A percentile compares a stretch with the other conserved stretches of the same genome.
phyloP scores from a whole-genome alignment of 2,797 vertebrate species.

The Sphaeramia orbicularis region DNA sequence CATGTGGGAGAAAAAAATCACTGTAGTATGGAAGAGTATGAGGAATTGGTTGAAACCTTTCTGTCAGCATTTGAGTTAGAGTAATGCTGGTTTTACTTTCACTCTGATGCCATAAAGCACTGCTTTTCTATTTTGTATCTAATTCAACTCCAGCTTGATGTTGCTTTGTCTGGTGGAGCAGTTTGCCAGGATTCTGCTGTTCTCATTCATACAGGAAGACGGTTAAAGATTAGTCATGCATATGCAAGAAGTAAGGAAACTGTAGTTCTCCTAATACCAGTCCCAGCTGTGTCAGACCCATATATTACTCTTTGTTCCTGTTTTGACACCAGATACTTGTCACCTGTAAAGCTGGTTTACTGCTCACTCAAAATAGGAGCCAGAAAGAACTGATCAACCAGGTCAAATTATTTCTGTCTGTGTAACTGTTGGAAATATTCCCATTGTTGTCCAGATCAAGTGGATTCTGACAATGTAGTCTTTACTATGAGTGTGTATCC shows the following conservation, averaged over 20 bases:
- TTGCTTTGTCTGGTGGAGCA: constrained; percentile 15
- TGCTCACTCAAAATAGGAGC: constrained; percentile 9
- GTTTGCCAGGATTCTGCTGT: constrained; percentile 8
- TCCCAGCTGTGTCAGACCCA: constrained; percentile 27
- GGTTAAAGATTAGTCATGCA: constrained; percentile 54
- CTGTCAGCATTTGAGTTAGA: too few species aligned
- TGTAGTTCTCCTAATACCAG: constrained; percentile 31
- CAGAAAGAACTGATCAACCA: not conserved
- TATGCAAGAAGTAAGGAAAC: constrained; percentile 47
- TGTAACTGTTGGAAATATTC: not conserved
- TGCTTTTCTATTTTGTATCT: not conserved
- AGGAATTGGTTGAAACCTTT: too few species aligned
- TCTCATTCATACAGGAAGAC: constrained; percentile 42
- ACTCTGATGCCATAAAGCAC: too few species aligned
- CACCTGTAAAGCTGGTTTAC: constrained; percentile 1
- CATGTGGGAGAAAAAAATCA: too few species aligned
- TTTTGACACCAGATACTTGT: constrained; percentile 18
- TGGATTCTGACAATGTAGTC: not conserved
- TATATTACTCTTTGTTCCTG: constrained; percentile 38
- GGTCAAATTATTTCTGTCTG: constrained; percentile 6
- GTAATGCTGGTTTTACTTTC: too few species aligned
- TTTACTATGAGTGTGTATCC: not conserved
- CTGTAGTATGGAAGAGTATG: too few species aligned
- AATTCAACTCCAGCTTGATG: not conserved
- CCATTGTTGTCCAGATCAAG: not conserved